Conservation (phyloP, 35 echinoderm and acorn worm genomes). For the Chiridota heheva region DNA sequence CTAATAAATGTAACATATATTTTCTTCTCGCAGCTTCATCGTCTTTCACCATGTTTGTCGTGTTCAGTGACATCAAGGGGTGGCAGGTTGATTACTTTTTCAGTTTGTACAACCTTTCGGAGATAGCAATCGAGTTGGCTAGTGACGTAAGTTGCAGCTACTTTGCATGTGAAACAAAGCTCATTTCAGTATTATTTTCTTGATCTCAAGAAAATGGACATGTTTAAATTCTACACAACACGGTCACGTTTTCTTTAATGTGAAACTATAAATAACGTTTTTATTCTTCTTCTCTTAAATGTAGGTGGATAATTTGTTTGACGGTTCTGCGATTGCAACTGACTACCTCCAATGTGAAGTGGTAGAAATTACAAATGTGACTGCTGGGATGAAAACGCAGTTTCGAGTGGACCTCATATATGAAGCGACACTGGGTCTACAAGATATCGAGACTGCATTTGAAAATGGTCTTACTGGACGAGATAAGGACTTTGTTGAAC, state of each 20-base stretch:
- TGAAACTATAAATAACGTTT: too few species aligned
- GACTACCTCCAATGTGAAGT: conserved; percentile 11
- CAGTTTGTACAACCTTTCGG: conserved; percentile 17
- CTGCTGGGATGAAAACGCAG: neutral
- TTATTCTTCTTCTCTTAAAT: neutral
- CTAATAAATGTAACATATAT: too few species aligned
- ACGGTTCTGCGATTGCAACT: neutral
- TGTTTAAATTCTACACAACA: too few species aligned
- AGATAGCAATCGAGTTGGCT: neutral
- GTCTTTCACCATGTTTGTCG: conserved; percentile 21
- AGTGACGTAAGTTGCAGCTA: neutral
- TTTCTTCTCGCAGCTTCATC: neutral
- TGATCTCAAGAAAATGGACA: too few species aligned
- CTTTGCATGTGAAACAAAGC: too few species aligned
- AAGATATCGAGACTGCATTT: conserved; percentile 4
- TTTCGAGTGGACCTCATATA: conserved; percentile 21
- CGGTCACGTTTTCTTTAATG: too few species aligned
- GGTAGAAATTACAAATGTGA: neutral
- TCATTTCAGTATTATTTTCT: too few species aligned
- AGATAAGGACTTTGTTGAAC: conserved; percentile 23
- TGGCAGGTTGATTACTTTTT: conserved; percentile 25
- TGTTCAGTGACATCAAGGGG: conserved; percentile 27
- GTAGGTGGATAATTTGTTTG: conserved; percentile 25
- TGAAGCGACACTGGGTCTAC: neutral
- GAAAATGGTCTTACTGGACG: conserved; percentile 17